Evolutionary conservation across 1,140 invertebrate genomes (phyloP), one percentile per base, ranked within the genome.

Genomic region (Cherax destructor): DNA sequence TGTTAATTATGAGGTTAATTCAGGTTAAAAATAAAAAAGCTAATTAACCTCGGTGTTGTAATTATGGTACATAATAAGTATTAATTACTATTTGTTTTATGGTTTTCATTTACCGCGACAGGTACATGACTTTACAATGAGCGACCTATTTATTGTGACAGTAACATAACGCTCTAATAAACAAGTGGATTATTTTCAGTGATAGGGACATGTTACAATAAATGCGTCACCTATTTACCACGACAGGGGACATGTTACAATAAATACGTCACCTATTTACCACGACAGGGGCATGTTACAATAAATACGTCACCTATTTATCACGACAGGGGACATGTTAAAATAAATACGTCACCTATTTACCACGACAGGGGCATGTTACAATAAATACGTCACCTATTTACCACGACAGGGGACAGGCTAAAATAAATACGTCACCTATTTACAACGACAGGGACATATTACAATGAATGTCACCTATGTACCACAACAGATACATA

Each of bases 401-500:
- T 41, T 41, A 2, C 0, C 0, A 41, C 30, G 30, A 41, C 30
- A 41, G 30, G 30, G 30, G 30, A 41, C 2, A 41, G 30, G 30
- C 2, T 41, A 41, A 2, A 41, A 41, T 41, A 41, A 41, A 81
- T n/a, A 30, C 7, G 69, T n/a, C n/a, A 2, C 30, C 30, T 41
- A 41, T 41, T 41, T 41, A 41, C 30, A 41, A 9, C 30, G 83
- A 72, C 74, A 52, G 76, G 21, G 52, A 86, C 47, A 49, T 72
- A 24, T 86, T 56, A 56, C 72, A 86, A 76, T 76, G 52, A 72
- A 86, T 49, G 69, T 74, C 84, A 86, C 49, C 50, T 86, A 41
- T 41, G 0, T 41, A 41, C 30, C 30, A 41, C 30, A 41, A 41
- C 30, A 41, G 30, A 41, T 0, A 41, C 30, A 41, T 41, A 2